Base-by-base conservation (phyloP, 2,888 invertebrate genomes). In the Ormyrus nitidulus region DNA sequence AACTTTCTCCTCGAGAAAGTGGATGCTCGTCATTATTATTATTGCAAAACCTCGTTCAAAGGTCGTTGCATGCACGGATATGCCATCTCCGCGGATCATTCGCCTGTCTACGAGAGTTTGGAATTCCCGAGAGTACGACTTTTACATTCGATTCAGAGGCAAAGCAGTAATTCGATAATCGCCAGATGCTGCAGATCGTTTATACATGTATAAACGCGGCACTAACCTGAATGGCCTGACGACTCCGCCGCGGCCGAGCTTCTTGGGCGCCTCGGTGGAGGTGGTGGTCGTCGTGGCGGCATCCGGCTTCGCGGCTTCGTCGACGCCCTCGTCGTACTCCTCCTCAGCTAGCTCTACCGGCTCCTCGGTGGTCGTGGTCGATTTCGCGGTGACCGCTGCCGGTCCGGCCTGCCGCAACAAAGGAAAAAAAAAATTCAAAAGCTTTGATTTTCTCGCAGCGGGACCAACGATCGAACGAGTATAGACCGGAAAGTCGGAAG, bases 141-240 rank as follows among this genome's bases (percentile, higher is more conserved):
- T 34, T 34, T 34, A 34, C 34, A 34, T 34, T 34, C 34, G 34
- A 34, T 34, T 34, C 34, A 34, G 34, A 34, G 34, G 34, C 34
- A 34, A 19, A 19, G 19, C 19, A 19, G 19, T 19, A 1, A 19
- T 19, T 19, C 19, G 19, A 19, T 19, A 19, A 19, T 19, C 19
- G 19, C 19, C 19, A 19, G 19, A 19, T 19, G 19, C 19, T 19
- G 19, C 19, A 19, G 19, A 19, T 19, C 19, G 19, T 19, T 19
- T 19, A 19, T 19, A 19, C 19, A 19, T 46, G 7, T 4, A 62
- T 46, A 64, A 48, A 64, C 19, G 19, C 19, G 4, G 51, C 51
- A 59, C 59, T 59, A 6, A 73, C 73, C 73, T 64, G 34, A 73
- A 73, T 10, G 73, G 73, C 64, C 73, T 73, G 48, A 73, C 56